Conservation (phyloP, 2,888 invertebrate genomes). For the Synergus laeviventris region DNA sequence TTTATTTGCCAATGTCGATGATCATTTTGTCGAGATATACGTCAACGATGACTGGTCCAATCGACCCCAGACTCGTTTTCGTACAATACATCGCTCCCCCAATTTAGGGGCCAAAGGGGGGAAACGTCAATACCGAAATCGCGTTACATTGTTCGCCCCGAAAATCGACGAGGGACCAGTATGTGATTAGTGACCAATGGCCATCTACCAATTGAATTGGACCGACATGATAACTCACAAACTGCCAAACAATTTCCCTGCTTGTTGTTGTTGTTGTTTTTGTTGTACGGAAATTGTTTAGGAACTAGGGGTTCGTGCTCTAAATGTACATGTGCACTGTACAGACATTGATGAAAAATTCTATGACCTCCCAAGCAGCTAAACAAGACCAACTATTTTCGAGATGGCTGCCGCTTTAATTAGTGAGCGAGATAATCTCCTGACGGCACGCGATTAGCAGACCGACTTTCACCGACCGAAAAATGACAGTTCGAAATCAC, state of each 20-base stretch:
- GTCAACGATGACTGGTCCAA: slow-evolving; percentile 26
- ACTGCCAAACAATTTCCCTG: neutral
- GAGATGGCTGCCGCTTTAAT: slow-evolving; percentile 17
- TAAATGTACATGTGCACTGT: neutral
- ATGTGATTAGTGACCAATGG: slow-evolving; percentile 17
- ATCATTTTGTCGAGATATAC: slow-evolving; percentile 32
- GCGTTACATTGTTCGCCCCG: slow-evolving; percentile 48
- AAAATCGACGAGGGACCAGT: slow-evolving; percentile 38
- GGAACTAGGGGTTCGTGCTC: neutral
- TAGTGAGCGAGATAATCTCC: slow-evolving; percentile 21
- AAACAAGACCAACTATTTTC: slow-evolving; percentile 9
- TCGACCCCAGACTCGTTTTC: slow-evolving; percentile 29
- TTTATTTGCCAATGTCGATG: slow-evolving; percentile 49
- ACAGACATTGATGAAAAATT: neutral
- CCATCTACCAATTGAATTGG: neutral
- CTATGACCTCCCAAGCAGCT: slow-evolving; percentile 26
- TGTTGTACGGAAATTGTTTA: neutral
- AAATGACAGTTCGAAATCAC: slow-evolving; percentile 25
- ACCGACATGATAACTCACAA: no score
- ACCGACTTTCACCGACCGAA: slow-evolving; percentile 19
- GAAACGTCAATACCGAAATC: slow-evolving; percentile 42
- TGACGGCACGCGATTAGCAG: slow-evolving; percentile 22
- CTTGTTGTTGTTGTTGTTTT: neutral
- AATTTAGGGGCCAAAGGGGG: slow-evolving; percentile 7
- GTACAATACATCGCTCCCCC: neutral